Base-by-base conservation (phyloP, 1,140 invertebrate genomes). In the Euura lappo region DNA sequence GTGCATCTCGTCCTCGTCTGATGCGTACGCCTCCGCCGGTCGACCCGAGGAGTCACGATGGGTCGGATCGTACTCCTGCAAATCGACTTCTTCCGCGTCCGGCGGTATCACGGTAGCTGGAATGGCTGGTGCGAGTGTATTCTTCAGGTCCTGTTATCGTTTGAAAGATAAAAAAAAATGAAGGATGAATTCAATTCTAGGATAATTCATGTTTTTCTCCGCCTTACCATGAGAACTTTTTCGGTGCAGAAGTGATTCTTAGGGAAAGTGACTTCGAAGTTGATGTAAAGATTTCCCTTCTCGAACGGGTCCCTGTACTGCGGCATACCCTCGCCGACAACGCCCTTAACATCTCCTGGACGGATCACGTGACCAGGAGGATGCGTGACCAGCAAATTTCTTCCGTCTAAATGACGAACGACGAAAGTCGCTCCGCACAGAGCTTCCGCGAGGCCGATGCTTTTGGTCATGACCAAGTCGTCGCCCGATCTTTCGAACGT, bases 311-410 rank as follows among this genome's bases (percentile, higher is more conserved):
- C 93, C 79, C 93, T 93, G 78, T 93, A 93, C 6, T 91, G 88
- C 0, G 97, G 97, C 97, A 99, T 99, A 4, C 97, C 97, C 87
- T 98, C 96, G 44, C 92, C 92, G 72, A 90, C 87, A 65, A 99
- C 90, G 74, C 92, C 92, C 85, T 96, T 97, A 2, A 95, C 83
- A 75, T 94, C 93, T 77, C 95, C 95, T 74, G 93, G 93, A 78
- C 92, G 91, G 72, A 96, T 91, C 6, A 96, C 91, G 74, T 93
- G 89, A 65, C 95, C 96, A 45, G 93, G 90, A 65, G 91, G 84
- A 76, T 92, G 92, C 82, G 88, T 91, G 44, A 98, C 88, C 51
- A 96, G 86, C 45, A 98, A 85, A 75, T 92, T 91, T 46, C 95
- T 88, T 2, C 94, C 94, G 88, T 98, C 96, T 68, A 98, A 89